Base-by-base conservation (phyloP, 2,797 vertebrate genomes). In the Anolis apletophallus region DNA sequence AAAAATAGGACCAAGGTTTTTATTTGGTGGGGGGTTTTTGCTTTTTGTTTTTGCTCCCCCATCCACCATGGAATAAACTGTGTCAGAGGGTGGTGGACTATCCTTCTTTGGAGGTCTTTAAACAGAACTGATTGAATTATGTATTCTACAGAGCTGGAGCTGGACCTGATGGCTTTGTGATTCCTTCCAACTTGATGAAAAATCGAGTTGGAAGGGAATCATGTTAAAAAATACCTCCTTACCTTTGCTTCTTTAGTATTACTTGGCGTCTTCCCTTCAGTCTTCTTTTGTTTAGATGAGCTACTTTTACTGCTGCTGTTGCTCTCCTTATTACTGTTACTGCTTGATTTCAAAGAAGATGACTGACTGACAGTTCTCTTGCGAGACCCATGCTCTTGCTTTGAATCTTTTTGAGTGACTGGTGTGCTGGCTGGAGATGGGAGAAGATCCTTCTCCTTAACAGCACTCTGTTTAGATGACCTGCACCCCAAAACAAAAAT, bases 281-380 rank as follows among this genome's bases (percentile, higher is more conserved):
- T 97, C 93, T 98, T 99, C 90, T 97, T 97, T 92, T 99, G 98
- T 90, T 98, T 99, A 90, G 98, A 92, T 55, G 96, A 97, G 94
- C 96, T 97, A 95, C 98, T 99, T 93, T 96, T 95, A 93, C 94
- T 82, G 61, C 97, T 96, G 64, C 97, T 96, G 84, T 97, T 92
- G 1, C 96, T 96, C 86, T 99, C 98, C 94, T 98, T 99, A 89
- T 96, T 97, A 23, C 96, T 97, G 89, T 97, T 97, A 87, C 95
- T 97, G 72, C 96, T 97, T 74, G 98, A 98, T 91, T 98, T 96
- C 1, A 98, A 96, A 74, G 97, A 97, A 19, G 98, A 99, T 0
- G 98, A 99, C 87, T 98, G 98, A 93, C 98, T 99, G 90, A 97
- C 94, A 0, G 98, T 99, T 95, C 98, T 97, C 95, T 99, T 99